Percentiles rank a stretch among this genome's conserved stretches.
These are phyloP conservation scores for Neomicropteryx cornuta DNA, from an alignment of 1,140 invertebrate genomes.

Conservation along the genomic window DNA sequence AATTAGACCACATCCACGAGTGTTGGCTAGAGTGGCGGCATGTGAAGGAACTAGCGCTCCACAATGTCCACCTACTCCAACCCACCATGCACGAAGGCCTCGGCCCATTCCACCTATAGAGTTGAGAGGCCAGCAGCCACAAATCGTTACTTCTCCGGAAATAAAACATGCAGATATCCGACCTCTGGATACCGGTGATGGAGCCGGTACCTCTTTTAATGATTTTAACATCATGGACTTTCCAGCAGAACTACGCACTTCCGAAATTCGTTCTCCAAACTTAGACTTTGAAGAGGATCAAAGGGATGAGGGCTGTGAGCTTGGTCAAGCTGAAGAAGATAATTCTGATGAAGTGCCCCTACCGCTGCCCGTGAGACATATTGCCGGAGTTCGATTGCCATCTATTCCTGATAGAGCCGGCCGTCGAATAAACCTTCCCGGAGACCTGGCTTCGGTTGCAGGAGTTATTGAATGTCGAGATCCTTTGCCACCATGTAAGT, in stretches of 20 bases:
- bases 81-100: slow-evolving; percentile 61
- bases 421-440: slow-evolving; percentile 48
- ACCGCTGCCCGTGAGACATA: slow-evolving; percentile 56
- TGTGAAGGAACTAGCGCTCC: slow-evolving; percentile 23
- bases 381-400: slow-evolving; percentile 63
- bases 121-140: slow-evolving; percentile 36
- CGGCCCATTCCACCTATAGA: slow-evolving; percentile 36
- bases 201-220: slow-evolving; percentile 20
- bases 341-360: slow-evolving; percentile 32
- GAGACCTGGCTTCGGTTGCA: slow-evolving; percentile 40
- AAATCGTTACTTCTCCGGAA: slow-evolving; percentile 22
- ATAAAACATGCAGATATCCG: slow-evolving; percentile 26
- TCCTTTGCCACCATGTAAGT: slow-evolving; percentile 70
- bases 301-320: too few species aligned
- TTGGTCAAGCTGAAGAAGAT: slow-evolving; percentile 26
- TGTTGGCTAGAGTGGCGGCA: slow-evolving; percentile 42
- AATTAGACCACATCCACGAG: slow-evolving; percentile 42
- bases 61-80: slow-evolving; percentile 69
- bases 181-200: slow-evolving; percentile 19
- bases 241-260: slow-evolving; percentile 34
- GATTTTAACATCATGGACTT: slow-evolving; percentile 37
- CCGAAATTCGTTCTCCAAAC: slow-evolving; percentile 39
- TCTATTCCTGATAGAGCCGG: slow-evolving; percentile 66
- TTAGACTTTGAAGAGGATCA: slow-evolving; percentile 38
- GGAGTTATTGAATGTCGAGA: slow-evolving; percentile 57